Conservation (phyloP, 2,888 invertebrate species). For the Trachelus stipa region DNA sequence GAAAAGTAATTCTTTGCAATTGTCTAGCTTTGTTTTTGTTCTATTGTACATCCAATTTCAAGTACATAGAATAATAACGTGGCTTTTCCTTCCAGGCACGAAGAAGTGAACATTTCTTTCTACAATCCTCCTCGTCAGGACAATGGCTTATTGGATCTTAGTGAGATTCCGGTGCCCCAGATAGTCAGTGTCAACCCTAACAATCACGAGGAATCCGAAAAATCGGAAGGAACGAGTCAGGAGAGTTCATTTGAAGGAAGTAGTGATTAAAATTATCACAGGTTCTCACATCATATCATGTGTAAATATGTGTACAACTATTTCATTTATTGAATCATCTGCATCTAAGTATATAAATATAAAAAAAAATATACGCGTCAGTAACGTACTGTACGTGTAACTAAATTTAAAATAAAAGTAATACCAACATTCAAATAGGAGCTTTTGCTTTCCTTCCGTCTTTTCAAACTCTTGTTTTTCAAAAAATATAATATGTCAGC, state of each 20-base stretch:
- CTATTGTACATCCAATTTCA: not conserved
- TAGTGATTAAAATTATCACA: not conserved
- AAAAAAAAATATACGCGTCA: not conserved
- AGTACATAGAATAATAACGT: not conserved
- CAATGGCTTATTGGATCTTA: conserved; percentile 21
- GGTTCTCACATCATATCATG: not conserved
- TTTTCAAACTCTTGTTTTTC: not conserved
- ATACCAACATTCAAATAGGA: not conserved
- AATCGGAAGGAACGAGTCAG: not conserved
- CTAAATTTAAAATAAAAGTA: not conserved
- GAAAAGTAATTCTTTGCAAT: conserved; percentile 30
- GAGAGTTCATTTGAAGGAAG: not conserved
- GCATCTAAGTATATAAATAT: not conserved
- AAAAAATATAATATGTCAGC: not conserved
- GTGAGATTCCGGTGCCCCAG: conserved; percentile 18
- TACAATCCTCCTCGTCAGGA: conserved; percentile 20
- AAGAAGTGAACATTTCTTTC: conserved; percentile 21
- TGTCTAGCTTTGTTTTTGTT: not conserved
- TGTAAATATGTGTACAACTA: not conserved
- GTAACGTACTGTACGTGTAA: not conserved
- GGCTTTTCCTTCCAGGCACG: conserved; percentile 11
- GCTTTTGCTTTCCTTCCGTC: not conserved
- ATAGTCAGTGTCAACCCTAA: not conserved
- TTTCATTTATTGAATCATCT: not conserved
- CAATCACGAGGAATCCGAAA: not conserved